Percentiles rank a stretch among this genome's conserved stretches.
Conservation (phyloP, 2,113 vertebrate genomes). For the Boulengeromyrus knoepffleri region DNA sequence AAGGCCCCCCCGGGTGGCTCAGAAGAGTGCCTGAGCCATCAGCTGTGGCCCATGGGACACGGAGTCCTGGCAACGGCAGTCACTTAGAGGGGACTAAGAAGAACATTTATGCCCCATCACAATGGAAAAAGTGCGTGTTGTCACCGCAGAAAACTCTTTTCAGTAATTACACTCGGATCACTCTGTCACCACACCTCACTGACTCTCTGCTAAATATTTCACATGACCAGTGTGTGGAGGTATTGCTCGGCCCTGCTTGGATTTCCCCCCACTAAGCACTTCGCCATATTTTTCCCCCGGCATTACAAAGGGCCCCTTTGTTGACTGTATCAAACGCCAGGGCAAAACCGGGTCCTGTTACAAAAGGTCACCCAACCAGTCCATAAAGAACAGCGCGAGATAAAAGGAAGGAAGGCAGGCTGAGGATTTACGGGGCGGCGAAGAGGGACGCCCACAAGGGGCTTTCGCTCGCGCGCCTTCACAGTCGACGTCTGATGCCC, state of each 20-base stretch:
- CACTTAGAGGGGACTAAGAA: not conserved
- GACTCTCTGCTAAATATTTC: not conserved
- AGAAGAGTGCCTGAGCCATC: not conserved
- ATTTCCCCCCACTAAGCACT: not conserved
- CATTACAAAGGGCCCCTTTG: conserved; percentile 7
- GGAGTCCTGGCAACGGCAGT: not conserved
- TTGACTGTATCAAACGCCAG: not conserved
- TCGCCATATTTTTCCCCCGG: not conserved
- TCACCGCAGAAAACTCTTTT: not conserved
- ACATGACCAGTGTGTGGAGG: not conserved
- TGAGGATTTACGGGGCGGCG: not conserved
- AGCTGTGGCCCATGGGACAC: not conserved
- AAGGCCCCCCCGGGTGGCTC: not conserved
- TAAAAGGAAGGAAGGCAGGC: not conserved
- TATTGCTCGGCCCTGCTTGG: not conserved
- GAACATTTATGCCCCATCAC: not conserved
- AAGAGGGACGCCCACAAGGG: not conserved
- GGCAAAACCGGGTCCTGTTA: not conserved
- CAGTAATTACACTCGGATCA: not conserved
- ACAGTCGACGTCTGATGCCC: not conserved
- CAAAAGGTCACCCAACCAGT: no score
- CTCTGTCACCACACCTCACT: not conserved
- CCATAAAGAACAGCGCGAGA: not conserved
- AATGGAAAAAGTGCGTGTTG: not conserved
- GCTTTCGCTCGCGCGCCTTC: not conserved